A percentile compares a stretch with the other conserved stretches of the same genome.
phyloP scores from a whole-genome alignment of 2,797 vertebrate genomes.

The Calcarius lapponicus region DNA sequence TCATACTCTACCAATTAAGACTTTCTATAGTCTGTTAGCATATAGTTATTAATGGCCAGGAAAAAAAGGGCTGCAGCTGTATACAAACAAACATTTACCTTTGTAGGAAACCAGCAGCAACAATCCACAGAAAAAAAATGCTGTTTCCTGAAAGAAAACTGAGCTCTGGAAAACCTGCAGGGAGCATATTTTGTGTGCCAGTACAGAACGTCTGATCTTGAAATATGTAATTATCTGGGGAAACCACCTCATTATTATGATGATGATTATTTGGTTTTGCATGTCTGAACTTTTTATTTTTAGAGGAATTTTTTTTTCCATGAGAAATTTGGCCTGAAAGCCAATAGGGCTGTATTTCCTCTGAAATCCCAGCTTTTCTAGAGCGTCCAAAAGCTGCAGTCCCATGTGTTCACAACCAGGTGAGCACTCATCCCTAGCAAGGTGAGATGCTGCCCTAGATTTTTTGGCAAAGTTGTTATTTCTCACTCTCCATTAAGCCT shows the following conservation, averaged over 20 bases:
- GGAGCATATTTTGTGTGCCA: background rate
- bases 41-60: background rate
- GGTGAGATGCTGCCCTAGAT: constrained; percentile 18
- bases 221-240: constrained; percentile 6
- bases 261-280: background rate
- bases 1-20: constrained; percentile 13
- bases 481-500: background rate
- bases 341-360: background rate
- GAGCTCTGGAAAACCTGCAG: background rate
- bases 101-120: background rate
- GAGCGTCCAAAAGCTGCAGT: background rate
- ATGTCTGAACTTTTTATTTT: background rate
- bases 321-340: background rate
- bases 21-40: background rate
- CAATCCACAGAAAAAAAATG: background rate
- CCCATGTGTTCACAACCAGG: background rate
- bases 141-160: background rate
- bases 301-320: background rate
- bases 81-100: background rate
- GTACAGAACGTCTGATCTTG: background rate
- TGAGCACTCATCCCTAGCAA: background rate
- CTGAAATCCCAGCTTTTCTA: constrained; percentile 38
- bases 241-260: background rate
- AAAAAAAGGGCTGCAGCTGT: constrained; percentile 1
- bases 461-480: background rate